Evolutionary conservation across 1,140 invertebrate genomes (phyloP).

Genomic region (Leptinotarsa undecemlineata): DNA sequence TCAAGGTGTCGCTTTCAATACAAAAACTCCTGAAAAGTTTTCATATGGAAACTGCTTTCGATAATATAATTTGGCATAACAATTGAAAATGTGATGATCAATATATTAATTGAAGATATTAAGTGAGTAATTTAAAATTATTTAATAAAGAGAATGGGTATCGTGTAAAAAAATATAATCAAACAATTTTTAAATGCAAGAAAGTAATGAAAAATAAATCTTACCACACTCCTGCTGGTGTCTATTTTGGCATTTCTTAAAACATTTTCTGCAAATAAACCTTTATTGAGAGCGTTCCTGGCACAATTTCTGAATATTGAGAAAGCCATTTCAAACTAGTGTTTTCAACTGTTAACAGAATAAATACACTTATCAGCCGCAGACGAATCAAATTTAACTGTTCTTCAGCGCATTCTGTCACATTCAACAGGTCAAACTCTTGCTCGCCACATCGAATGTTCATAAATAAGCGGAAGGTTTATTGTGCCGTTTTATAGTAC

Average conservation of each 20-base stretch:
- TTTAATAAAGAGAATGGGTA: background rate
- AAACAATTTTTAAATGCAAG: background rate
- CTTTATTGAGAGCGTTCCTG: slow-evolving; percentile 28
- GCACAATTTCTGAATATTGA: slow-evolving; percentile 35
- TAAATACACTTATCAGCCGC: background rate
- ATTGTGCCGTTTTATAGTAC: background rate
- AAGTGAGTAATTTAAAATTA: background rate
- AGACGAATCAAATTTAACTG: background rate
- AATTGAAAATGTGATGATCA: background rate
- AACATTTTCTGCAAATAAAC: slow-evolving; percentile 24
- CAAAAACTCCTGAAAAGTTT: too few relatives aligned
- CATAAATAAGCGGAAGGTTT: background rate
- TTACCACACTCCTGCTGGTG: slow-evolving; percentile 26
- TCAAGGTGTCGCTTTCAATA: too few relatives aligned
- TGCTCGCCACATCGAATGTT: background rate
- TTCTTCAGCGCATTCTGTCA: slow-evolving; percentile 1
- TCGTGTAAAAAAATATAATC: background rate
- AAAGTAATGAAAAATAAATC: background rate
- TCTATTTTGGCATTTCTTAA: slow-evolving; percentile 26
- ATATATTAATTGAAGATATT: background rate
- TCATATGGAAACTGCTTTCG: background rate
- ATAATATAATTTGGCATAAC: background rate
- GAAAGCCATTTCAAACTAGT: slow-evolving; percentile 34
- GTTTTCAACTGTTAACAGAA: background rate
- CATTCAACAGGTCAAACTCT: slow-evolving; percentile 14